Conservation (phyloP, 35 echinoderm and acorn worm genomes). For the Lytechinus variegatus region DNA sequence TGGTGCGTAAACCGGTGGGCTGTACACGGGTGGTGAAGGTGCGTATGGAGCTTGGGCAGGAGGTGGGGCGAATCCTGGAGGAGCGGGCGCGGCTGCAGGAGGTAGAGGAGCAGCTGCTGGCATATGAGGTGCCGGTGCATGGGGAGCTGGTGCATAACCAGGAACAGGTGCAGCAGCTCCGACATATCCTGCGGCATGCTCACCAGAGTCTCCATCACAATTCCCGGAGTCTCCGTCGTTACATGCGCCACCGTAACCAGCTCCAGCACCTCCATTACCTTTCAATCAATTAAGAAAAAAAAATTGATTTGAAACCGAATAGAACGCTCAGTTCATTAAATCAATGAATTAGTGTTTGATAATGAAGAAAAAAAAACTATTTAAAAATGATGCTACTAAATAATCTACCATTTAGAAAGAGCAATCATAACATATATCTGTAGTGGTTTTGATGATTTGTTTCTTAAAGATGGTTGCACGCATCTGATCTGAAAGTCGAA, state of each 20-base stretch:
- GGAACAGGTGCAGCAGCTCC: background rate
- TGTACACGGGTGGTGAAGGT: background rate
- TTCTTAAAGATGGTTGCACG: no score
- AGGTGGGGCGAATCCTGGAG: background rate
- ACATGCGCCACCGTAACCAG: background rate
- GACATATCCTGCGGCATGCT: background rate
- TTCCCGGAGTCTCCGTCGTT: background rate
- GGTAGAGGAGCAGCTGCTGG: background rate
- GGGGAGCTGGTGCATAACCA: background rate
- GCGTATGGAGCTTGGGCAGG: background rate
- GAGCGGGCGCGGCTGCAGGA: background rate
- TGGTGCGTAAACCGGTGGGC: background rate
- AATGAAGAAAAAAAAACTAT: background rate
- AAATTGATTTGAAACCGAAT: no score
- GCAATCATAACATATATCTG: no score
- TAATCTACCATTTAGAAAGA: no score
- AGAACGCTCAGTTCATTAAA: no score
- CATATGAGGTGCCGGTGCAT: background rate
- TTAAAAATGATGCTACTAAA: no score
- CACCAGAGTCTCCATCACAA: background rate
- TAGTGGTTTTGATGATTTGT: no score
- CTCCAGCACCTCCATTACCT: background rate
- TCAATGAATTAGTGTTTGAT: background rate
- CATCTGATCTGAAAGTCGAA: no score
- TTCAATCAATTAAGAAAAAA: background rate